Conservation (phyloP, 2,888 invertebrate species). For the Meiosimyza decipiens region DNA sequence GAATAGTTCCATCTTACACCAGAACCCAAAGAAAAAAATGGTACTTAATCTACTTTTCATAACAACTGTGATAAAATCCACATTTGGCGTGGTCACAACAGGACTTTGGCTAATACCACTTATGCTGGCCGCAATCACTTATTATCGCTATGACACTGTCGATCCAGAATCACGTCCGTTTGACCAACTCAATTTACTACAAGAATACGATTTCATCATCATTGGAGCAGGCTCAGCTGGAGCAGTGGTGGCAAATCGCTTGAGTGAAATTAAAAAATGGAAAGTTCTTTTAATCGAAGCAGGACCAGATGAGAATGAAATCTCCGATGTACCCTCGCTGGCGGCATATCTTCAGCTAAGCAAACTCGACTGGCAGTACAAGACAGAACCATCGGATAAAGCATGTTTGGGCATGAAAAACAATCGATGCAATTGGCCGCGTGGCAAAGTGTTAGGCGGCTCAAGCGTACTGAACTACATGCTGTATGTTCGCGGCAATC, state of each 20-base stretch:
- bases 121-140: conserved; percentile 82
- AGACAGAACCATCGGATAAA: conserved; percentile 83
- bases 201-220: conserved; percentile 87
- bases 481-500: conserved; percentile 88
- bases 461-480: conserved; percentile 89
- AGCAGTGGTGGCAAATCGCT: conserved; percentile 85
- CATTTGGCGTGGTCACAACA: conserved; percentile 79
- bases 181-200: conserved; percentile 74
- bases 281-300: conserved; percentile 84
- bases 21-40: conserved; percentile 68
- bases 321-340: conserved; percentile 86
- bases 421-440: conserved; percentile 86
- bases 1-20: background rate
- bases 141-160: conserved; percentile 81
- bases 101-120: conserved; percentile 87
- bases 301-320: conserved; percentile 89
- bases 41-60: conserved; percentile 79
- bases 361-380: conserved; percentile 90
- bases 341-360: conserved; percentile 88
- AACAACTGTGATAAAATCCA: conserved; percentile 80
- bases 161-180: conserved; percentile 84
- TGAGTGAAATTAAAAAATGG: conserved; percentile 82
- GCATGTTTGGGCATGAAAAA: conserved; percentile 87
- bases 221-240: conserved; percentile 91
- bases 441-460: conserved; percentile 91